Evolutionary conservation across 2,797 vertebrate genomes (phyloP), one percentile per base, ranked within the genome.

Genomic region (Xerus rutilus): DNA sequence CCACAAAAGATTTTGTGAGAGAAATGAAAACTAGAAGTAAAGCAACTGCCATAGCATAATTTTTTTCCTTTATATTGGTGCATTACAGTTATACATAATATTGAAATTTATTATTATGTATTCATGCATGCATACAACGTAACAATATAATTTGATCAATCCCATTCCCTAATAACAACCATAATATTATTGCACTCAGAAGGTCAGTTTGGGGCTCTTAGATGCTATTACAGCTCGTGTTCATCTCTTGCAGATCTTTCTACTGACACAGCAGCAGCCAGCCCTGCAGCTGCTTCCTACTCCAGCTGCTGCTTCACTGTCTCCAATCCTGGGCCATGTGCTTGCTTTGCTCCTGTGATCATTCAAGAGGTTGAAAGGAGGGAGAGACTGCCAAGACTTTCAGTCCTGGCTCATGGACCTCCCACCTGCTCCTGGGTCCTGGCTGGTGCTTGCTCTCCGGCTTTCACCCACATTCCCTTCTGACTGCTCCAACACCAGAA

Each of bases 171-270:
- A 62, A 23, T 62, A 62, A 25, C 23, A 62, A 62, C 59, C 59
- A 62, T 23, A 59, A 59, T 43, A n/a, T 30, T 10, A 64, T 21
- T 5, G 23, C 11, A 15, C 28, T n/a, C 45, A 14, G 5, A 85
- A 70, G 11, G 62, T 12, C 23, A 20, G 45, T 21, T 32, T 12
- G 10, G 59, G 15, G n/a, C 15, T 43, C 43, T 35, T 21, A 4
- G 30, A 7, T 20, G 43, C 5, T 0, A 9, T 12, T 18, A 10
- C 18, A 7, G 9, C 5, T 47, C 64, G 23, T 0, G 0, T 9
- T 52, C 59, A 18, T 15, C 49, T 25, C 35, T 72, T 4, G 13
- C 5, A 12, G 17, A 28, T 5, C 54, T 54, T 67, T 52, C 67
- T 7, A 1, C 0, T 9, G 39, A 52, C 74, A 32, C 0, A 20